Conservation (phyloP, 2,888 invertebrate species). For the Leucoptera coffeella region DNA sequence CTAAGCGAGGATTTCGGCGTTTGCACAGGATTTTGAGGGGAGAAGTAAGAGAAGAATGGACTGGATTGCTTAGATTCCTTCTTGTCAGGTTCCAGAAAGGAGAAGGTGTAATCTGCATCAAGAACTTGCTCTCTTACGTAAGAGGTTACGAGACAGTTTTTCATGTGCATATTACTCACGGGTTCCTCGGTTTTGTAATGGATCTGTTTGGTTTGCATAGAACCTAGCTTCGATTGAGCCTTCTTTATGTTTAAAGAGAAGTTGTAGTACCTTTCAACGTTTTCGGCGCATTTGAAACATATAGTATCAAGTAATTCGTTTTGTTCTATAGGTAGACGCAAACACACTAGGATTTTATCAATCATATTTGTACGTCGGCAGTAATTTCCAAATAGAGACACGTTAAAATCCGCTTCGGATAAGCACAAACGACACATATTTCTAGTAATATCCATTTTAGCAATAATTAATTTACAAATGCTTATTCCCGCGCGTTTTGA, state of each 20-base stretch:
- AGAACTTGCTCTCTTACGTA: slow-evolving; percentile 26
- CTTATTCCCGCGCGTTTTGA: no score
- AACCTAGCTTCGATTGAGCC: slow-evolving; percentile 15
- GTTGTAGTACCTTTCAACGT: slow-evolving; percentile 29
- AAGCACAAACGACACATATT: slow-evolving; percentile 36
- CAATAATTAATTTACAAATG: no score
- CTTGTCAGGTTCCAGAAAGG: slow-evolving; percentile 25
- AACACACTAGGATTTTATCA: slow-evolving; percentile 27
- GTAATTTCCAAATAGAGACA: slow-evolving; percentile 24
- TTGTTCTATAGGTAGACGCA: slow-evolving; percentile 27
- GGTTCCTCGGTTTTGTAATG: slow-evolving; percentile 3
- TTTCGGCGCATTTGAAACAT: slow-evolving; percentile 31
- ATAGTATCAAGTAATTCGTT: slow-evolving; percentile 22
- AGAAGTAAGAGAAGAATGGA: slow-evolving; percentile 34
- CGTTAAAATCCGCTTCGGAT: slow-evolving; percentile 29
- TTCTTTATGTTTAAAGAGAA: slow-evolving; percentile 23
- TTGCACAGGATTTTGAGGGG: slow-evolving; percentile 17
- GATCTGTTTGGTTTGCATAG: slow-evolving; percentile 11
- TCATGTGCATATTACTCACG: slow-evolving; percentile 7
- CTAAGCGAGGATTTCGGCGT: slow-evolving; percentile 13
- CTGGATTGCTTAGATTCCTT: slow-evolving; percentile 19
- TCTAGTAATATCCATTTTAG: no score
- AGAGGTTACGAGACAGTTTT: slow-evolving; percentile 19
- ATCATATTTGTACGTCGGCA: slow-evolving; percentile 22
- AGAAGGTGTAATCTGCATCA: slow-evolving; percentile 31